Evolutionary conservation across 1,140 invertebrate species (phyloP).

Genomic region (Drosophila athabasca): DNA sequence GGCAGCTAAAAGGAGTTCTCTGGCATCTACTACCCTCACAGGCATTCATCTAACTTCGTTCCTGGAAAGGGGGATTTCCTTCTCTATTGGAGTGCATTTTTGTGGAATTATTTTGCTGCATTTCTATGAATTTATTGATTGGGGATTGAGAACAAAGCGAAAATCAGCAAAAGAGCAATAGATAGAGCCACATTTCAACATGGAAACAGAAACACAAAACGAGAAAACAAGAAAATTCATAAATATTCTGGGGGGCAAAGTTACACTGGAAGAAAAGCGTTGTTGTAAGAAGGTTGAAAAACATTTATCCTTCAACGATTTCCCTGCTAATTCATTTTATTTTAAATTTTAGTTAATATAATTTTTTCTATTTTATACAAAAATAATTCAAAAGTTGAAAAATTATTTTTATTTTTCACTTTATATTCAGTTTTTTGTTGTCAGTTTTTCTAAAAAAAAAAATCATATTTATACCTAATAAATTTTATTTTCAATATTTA

Average conservation of each 20-base stretch:
- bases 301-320: too few relatives aligned
- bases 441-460: not conserved
- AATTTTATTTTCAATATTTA: too few relatives aligned
- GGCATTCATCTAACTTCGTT: slow-evolving; percentile 34
- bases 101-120: slow-evolving; percentile 61
- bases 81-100: slow-evolving; percentile 27
- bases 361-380: too few relatives aligned
- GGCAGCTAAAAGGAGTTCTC: slow-evolving; percentile 26
- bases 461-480: not conserved
- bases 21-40: slow-evolving; percentile 8
- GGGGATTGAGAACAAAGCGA: slow-evolving; percentile 33
- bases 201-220: not conserved
- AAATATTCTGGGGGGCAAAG: slow-evolving; percentile 15
- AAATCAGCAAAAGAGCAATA: slow-evolving; percentile 27
- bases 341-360: too few relatives aligned
- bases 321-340: too few relatives aligned
- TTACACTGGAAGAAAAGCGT: slow-evolving; percentile 14
- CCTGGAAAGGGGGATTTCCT: too few relatives aligned
- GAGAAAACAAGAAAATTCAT: slow-evolving; percentile 15
- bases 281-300: too few relatives aligned
- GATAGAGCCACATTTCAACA: not conserved
- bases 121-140: slow-evolving; percentile 70
- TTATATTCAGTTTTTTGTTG: too few relatives aligned
- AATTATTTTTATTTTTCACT: too few relatives aligned
- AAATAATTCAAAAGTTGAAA: too few relatives aligned